Base-by-base conservation (phyloP, 2,113 vertebrate species). In the Malurus elegans region DNA sequence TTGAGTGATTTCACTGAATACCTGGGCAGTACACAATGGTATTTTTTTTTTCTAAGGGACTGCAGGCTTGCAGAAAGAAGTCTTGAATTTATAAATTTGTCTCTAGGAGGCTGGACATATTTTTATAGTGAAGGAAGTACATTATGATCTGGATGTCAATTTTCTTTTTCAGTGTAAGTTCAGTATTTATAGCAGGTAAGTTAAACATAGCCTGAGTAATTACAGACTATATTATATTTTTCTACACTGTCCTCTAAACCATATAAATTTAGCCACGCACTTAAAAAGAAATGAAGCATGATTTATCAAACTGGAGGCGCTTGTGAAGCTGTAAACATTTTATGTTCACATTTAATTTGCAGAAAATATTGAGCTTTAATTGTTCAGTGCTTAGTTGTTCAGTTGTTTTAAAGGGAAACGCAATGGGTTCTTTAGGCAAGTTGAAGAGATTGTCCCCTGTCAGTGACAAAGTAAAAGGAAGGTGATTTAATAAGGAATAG, bases 311-410 rank as follows among this genome's bases (percentile, higher is more conserved):
- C 58, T 86, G 81, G 64, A 90, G 31, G 74, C 2, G 0, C 67
- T 79, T 91, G 91, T 90, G 58, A 85, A 82, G 88, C 75, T 66
- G 64, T 95, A 88, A 96, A 96, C 90, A 71, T 70, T 95, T 96
- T 93, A 95, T 60, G 79, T 24, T 64, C 44, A 45, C 75, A 64
- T 83, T 93, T 83, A 85, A 83, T 86, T 92, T 86, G 62, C 51
- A 66, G 38, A 90, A 94, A 93, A 88, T 92, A 92, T 5, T 70
- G 67, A 93, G 79, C 82, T 94, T 91, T 95, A 96, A 95, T 92
- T 96, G 70, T 85, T 94, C 28, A 15, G 42, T 44, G 42, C 51
- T 95, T 71, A 73, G 72, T 48, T 70, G 34, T 51, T 89, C 48
- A 10, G 57, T 65, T 79, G 48, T 57, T 92, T 91, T 73, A 86